Base-by-base conservation (phyloP, 2,797 vertebrate species). In the Bradypodion pumilum region DNA sequence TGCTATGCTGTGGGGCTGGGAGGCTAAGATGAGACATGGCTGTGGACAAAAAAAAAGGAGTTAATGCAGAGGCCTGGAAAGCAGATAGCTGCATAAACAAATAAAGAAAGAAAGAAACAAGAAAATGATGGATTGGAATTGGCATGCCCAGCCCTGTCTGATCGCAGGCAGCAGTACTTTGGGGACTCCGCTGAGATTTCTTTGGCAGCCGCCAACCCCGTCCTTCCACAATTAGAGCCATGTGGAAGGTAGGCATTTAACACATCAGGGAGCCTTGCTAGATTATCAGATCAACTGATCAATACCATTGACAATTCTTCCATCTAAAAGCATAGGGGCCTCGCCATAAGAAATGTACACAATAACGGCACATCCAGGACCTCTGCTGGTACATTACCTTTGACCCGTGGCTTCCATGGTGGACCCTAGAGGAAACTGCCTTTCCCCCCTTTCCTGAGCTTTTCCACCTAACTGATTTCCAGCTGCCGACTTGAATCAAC, bases 231-330 rank as follows among this genome's bases (percentile, higher is more conserved):
- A 89, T 95, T 92, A 93, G 27, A 27, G 52, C 86, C 91, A 92
- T 3, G 86, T 89, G 91, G 94, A 95, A 91, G 93, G 90, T 93
- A 90, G 92, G 90, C 95, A 96, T 96, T 97, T 96, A 97, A 95
- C 95, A 97, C 96, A 96, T 95, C 95, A 94, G 94, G 95, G 95
- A 97, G 96, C 94, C 94, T 52, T 92, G 94, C 93, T 89, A 93
- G 95, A 96, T 95, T 93, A 97, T 96, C 95, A 96, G 96, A 96
- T 93, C 95, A 92, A 94, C 96, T 96, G 96, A 98, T 99, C 98
- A 97, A 99, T 99, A 97, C 92, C 93, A 95, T 93, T 91, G 97
- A 97, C 97, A 95, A 97, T 96, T 97, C 94, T 94, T 92, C 91
- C 90, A 95, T 96, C 97, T 97, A 96, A 97, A 97, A 97, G 96